These are phyloP conservation scores for Brachionus rotundiformis DNA, from an alignment of 1,140 invertebrate species.

Conservation along the genomic window DNA sequence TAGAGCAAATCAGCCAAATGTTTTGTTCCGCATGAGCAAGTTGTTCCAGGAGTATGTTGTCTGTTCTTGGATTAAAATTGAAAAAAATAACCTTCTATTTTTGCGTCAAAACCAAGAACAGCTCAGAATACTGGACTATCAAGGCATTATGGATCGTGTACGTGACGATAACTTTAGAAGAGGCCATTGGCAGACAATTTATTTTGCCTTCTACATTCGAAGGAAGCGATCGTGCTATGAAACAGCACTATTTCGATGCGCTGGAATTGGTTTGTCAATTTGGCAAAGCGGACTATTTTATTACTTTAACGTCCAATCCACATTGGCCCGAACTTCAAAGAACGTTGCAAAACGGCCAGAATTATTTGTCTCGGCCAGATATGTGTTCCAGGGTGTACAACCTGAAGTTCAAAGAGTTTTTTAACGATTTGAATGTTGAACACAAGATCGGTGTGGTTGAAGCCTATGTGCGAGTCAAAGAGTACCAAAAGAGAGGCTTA, in stretches of 20 bases:
- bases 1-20: background rate
- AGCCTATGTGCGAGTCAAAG: background rate
- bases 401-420: background rate
- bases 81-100: too few relatives aligned
- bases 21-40: background rate
- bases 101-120: background rate
- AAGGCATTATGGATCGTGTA: background rate
- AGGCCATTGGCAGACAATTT: background rate
- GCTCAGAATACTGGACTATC: background rate
- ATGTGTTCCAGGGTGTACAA: too few relatives aligned
- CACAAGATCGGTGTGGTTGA: background rate
- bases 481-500: background rate
- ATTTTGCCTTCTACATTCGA: background rate
- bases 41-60: background rate
- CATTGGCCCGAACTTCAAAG: background rate
- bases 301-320: background rate
- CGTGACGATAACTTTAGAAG: background rate
- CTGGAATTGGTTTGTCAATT: background rate
- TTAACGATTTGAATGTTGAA: background rate
- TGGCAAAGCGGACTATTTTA: background rate
- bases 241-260: too few relatives aligned
- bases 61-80: background rate
- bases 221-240: background rate
- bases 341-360: background rate
- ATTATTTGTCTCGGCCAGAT: background rate